Evolutionary conservation across 2,113 vertebrate species (phyloP), one percentile per base, ranked within the genome.

Genomic region (Urocitellus parryii): DNA sequence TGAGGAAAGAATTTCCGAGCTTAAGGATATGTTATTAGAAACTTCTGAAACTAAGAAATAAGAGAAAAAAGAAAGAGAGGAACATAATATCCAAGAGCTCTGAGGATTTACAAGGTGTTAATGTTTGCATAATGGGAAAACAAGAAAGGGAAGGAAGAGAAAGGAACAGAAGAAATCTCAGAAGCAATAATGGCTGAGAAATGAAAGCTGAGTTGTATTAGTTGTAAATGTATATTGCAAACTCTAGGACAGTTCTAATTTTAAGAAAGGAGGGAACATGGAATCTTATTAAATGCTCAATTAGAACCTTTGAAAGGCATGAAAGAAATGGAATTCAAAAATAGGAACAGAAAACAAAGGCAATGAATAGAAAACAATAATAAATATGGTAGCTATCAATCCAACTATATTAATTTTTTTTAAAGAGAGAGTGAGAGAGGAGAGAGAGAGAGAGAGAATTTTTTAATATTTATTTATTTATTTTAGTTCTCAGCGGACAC

Each of bases 151-250:
- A 51, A 48, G 29, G 53, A 16, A 81, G 72, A 73, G 48, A 51
- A 91, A 63, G 73, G 39, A 70, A 78, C 8, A 85, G 73, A 90
- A 83, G 61, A n/a, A 83, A 83, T 94, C 67, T 4, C 76, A 58
- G n/a, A 18, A 37, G 11, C 9, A 77, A 70, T 25, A 58, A 84
- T 58, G 56, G 18, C 56, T 56, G 56, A 56, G 56, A 56, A 56
- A 56, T 77, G 86, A 77, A 76, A 65, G 22, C 8, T n/a, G 48
- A 48, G 56, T n/a, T 42, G 13, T 25, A 56, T 68, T 67, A 65
- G 2, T 8, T 67, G 61, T 51, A 80, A 73, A 20, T 56, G 11
- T 53, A 56, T 42, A 56, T 42, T 82, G 14, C 56, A 82, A 67
- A 25, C 34, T 94, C 42, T 27, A 88, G 20, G 27, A 77, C 42